A percentile compares a stretch with the other conserved stretches of the same genome.
Evolutionary conservation across 1,140 invertebrate genomes (phyloP).

Genomic region (Penaeus chinensis): DNA sequence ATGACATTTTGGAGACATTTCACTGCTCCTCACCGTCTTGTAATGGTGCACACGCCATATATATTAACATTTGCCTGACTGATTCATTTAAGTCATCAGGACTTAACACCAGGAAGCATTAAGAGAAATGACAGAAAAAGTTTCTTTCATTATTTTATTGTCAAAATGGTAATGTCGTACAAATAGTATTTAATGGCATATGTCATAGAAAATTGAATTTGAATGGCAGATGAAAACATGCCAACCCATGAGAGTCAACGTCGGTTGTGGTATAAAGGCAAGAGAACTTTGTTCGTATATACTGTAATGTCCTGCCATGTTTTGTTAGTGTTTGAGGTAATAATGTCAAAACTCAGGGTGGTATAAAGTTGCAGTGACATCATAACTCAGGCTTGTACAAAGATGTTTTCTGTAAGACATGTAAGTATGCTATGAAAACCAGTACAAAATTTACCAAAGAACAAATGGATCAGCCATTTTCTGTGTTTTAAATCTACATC

Average conservation of each 20-base stretch:
- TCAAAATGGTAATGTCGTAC: slow-evolving; percentile 61
- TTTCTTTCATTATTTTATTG: slow-evolving; percentile 55
- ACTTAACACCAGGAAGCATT: background rate
- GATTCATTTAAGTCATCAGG: no score
- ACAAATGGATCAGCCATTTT: no score
- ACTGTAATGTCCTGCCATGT: background rate
- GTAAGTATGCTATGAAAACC: no score
- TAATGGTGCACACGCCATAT: no score
- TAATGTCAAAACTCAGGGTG: slow-evolving; percentile 15
- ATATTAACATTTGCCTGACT: no score
- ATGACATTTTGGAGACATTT: no score
- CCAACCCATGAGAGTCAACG: slow-evolving; percentile 3
- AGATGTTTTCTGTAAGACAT: no score
- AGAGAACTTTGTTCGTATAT: slow-evolving; percentile 10
- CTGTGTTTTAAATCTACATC: no score
- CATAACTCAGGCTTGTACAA: no score
- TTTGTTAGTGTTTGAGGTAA: slow-evolving; percentile 5
- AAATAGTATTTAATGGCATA: slow-evolving; percentile 60
- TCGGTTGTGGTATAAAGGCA: slow-evolving; percentile 12
- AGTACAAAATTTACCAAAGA: no score
- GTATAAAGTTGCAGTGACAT: background rate
- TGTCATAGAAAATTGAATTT: slow-evolving; percentile 58
- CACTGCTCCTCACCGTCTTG: no score
- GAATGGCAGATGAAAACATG: slow-evolving; percentile 46
- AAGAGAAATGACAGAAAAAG: background rate